Evolutionary conservation across 2,888 invertebrate genomes (phyloP).

Genomic region (Heliconius cydno): DNA sequence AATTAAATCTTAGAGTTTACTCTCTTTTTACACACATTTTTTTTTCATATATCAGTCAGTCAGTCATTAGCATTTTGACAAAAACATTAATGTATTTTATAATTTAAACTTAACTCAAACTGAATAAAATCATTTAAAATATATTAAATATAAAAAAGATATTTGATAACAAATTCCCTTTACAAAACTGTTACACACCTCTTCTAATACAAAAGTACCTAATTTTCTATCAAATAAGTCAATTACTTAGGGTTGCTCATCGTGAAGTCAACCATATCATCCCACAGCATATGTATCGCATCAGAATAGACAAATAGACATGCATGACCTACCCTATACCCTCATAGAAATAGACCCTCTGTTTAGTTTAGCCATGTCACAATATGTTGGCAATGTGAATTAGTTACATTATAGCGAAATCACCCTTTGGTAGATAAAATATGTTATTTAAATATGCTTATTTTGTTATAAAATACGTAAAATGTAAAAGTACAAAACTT

Average conservation of each 20-base stretch:
- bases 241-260: constrained; percentile 20
- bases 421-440: constrained; percentile 8
- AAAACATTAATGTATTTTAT: too few relatives aligned
- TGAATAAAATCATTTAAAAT: neutral
- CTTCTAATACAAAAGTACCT: neutral
- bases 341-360: constrained; percentile 52
- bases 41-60: too few relatives aligned
- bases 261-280: constrained; percentile 36
- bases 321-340: constrained; percentile 48
- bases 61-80: too few relatives aligned
- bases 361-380: constrained; percentile 49
- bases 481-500: too few relatives aligned
- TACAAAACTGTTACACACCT: neutral
- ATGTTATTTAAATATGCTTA: neutral
- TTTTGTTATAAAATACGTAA: too few relatives aligned
- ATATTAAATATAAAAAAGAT: neutral
- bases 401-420: constrained; percentile 25
- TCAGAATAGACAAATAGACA: constrained; percentile 42
- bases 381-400: constrained; percentile 48
- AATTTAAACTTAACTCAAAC: too few relatives aligned
- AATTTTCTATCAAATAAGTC: constrained; percentile 19
- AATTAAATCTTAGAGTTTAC: too few relatives aligned
- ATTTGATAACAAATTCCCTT: neutral
- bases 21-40: too few relatives aligned
- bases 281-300: constrained; percentile 40